These are phyloP conservation scores for Hirudinaria manillensis DNA, from an alignment of 2,888 invertebrate genomes.

Conservation along the genomic window DNA sequence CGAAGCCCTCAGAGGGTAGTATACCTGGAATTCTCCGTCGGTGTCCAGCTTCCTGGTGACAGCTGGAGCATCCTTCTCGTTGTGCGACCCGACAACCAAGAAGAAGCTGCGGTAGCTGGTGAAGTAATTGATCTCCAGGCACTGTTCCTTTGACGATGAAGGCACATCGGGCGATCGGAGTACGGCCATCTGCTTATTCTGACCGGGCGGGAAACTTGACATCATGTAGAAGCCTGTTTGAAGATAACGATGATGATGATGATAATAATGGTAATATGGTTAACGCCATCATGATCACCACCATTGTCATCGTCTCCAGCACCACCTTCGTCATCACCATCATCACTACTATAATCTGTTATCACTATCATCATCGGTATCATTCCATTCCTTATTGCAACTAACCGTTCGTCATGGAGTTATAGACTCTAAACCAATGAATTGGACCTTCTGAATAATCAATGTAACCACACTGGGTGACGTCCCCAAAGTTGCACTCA, in stretches of 20 bases:
- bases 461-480: conserved; percentile 31
- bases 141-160: neutral
- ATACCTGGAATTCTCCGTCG: conserved; percentile 9
- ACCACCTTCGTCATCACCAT: too few relatives aligned
- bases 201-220: conserved; percentile 8
- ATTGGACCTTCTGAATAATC: conserved; percentile 21
- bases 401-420: conserved; percentile 10
- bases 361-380: too few relatives aligned
- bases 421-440: conserved; percentile 27
- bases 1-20: neutral
- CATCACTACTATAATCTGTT: too few relatives aligned
- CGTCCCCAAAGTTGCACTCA: conserved; percentile 15
- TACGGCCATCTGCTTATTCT: neutral
- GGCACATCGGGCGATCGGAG: conserved; percentile 17
- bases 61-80: neutral
- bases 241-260: conserved; percentile 18
- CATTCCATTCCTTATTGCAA: neutral
- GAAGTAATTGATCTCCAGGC: conserved; percentile 26
- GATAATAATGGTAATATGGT: neutral
- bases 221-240: conserved; percentile 24
- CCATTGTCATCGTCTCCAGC: too few relatives aligned
- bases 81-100: conserved; percentile 12
- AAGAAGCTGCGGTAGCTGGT: neutral
- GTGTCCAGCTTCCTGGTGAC: neutral
- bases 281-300: neutral